Base-by-base conservation (phyloP, 2,888 invertebrate genomes). In the Augochlorella aurata region DNA sequence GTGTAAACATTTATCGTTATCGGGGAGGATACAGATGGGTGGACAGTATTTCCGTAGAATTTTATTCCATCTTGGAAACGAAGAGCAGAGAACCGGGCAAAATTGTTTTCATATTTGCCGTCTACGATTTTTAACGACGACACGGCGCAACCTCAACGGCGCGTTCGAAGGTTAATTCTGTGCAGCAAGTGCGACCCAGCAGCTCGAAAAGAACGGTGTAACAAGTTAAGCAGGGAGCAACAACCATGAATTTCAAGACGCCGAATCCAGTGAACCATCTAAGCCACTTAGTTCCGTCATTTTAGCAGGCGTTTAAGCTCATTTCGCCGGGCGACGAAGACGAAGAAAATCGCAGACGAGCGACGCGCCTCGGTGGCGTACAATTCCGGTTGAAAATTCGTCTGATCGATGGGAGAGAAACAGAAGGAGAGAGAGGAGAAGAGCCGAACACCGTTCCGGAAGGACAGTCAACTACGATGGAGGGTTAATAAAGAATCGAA, bases 401-500 rank as follows among this genome's bases (percentile, higher is more conserved):
- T 44, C 65, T 44, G 65, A 44, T 38, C 38, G 67, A 67, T 9
- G 24, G 24, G 45, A 24, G 29, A 47, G 47, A 10, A 47, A 47
- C 10, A 10, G 47, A 29, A 58, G 29, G 29, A 29, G 29, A 29
- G 29, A 29, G 29, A 29, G 29, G 29, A 29, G 29, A 29, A 2
- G 29, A 14, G 14, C 45, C 21, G 24, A 1, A 24, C 67, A 47
- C 47, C 67, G 67, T 67, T 67, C 67, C 67, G 67, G 67, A 67
- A 68, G 68, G 24, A 24, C 45, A 29, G 49, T 18, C 49, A n/a
- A 29, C 50, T 29, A 38, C 68, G 49, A 24, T 21, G 67, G n/a
- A 29, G 49, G 63, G 49, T 63, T 63, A 61, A 63, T 72, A 72
- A 72, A 72, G 61, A 47, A 38, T 49, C 70, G 61, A 58, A 45